These are phyloP conservation scores for Thymallus thymallus DNA, from an alignment of 2,113 vertebrate species.

Conservation along the genomic window DNA sequence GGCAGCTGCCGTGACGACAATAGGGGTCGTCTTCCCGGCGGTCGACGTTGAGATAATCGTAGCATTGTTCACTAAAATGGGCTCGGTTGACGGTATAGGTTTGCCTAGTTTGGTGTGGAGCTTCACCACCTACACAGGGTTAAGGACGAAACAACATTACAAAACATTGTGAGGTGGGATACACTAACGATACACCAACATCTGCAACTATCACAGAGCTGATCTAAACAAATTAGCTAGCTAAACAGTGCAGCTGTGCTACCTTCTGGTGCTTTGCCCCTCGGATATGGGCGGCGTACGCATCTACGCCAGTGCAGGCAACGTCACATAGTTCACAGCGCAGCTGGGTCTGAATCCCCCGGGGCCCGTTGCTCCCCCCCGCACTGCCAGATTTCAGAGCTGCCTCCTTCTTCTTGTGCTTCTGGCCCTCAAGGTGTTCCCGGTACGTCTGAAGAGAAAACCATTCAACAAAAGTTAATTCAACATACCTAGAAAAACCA, in stretches of 20 bases:
- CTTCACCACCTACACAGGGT: slow-evolving; percentile 78
- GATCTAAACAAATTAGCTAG: background rate
- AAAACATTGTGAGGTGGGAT: background rate
- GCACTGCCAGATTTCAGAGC: slow-evolving; percentile 69
- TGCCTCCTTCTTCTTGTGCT: slow-evolving; percentile 82
- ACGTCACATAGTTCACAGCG: slow-evolving; percentile 80
- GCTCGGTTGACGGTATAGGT: slow-evolving; percentile 79
- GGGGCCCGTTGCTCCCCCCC: slow-evolving; percentile 50
- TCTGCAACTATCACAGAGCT: background rate
- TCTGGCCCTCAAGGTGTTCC: slow-evolving; percentile 82
- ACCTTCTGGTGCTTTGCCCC: slow-evolving; percentile 81
- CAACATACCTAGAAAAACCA: background rate
- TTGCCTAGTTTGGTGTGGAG: slow-evolving; percentile 83
- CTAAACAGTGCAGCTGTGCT: slow-evolving; percentile 6
- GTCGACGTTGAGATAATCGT: slow-evolving; percentile 60
- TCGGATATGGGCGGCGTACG: slow-evolving; percentile 66
- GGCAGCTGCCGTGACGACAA: slow-evolving; percentile 31
- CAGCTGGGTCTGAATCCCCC: slow-evolving; percentile 70
- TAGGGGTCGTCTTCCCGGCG: slow-evolving; percentile 49
- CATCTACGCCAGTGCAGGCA: slow-evolving; percentile 77
- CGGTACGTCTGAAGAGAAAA: slow-evolving; percentile 72
- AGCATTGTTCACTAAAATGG: slow-evolving; percentile 68
- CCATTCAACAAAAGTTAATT: background rate
- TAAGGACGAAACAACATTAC: background rate
- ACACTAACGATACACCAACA: background rate